phyloP scores from a whole-genome alignment of 2,113 vertebrate species.

The Taurulus bubalis region DNA sequence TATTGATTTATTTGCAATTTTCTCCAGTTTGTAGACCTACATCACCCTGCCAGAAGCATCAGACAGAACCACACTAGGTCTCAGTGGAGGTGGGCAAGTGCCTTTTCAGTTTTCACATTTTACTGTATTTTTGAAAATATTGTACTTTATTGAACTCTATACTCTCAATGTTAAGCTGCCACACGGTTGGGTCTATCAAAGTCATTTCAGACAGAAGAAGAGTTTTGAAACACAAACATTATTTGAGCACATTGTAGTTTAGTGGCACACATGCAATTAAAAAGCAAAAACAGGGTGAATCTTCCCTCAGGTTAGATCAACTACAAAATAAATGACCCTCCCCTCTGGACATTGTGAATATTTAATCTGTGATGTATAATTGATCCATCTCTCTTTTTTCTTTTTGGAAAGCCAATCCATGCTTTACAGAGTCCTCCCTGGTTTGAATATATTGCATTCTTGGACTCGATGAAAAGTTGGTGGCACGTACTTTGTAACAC shows the following conservation, averaged over 20 bases:
- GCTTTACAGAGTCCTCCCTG: not conserved
- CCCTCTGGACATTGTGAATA: constrained; percentile 42
- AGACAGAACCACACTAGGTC: not conserved
- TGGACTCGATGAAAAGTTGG: constrained; percentile 23
- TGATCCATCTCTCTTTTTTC: constrained; percentile 28
- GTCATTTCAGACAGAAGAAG: not conserved
- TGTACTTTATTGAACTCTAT: not conserved
- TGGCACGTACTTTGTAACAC: constrained; percentile 11
- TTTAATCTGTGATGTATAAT: constrained; percentile 56
- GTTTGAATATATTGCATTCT: constrained; percentile 9
- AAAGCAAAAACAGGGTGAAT: not conserved
- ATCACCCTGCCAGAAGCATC: not conserved
- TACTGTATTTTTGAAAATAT: not conserved
- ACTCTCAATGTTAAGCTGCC: not conserved
- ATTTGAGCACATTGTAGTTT: not conserved
- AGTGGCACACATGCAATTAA: constrained; percentile 9
- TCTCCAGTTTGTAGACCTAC: not conserved
- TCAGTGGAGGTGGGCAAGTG: not conserved
- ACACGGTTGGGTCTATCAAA: not conserved
- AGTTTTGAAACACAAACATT: not conserved
- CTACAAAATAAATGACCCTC: constrained; percentile 18
- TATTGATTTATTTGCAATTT: not conserved
- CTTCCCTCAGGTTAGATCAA: constrained; percentile 31
- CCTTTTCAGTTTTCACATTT: not conserved
- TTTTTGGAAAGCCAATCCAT: constrained; percentile 27